Base-by-base conservation (phyloP, 2,113 vertebrate species). In the Silurus meridionalis region DNA sequence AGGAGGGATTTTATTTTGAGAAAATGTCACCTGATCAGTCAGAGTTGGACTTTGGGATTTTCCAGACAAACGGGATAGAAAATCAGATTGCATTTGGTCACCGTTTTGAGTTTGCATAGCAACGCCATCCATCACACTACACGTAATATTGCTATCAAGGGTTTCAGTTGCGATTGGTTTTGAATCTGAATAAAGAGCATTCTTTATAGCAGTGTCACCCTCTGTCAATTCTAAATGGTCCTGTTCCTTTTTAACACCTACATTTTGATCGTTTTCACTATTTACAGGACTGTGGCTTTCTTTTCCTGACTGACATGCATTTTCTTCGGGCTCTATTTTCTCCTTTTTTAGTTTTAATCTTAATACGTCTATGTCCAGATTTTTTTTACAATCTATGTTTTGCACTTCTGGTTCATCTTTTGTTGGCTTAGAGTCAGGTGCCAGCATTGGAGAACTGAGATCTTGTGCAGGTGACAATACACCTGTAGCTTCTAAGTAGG, bases 401-500 rank as follows among this genome's bases (percentile, higher is more conserved):
- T 88, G 87, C 15, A 69, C 46, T 46, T 90, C 82, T 13, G 58
- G 57, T n/a, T 91, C 91, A 81, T 72, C 58, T 92, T 92, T 90
- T 66, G 85, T 21, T 50, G 82, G 6, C 11, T 85, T 69, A 25
- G 64, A 53, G 14, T 92, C 83, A 25, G 89, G 50, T 0, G 61
- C 85, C 48, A 60, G 84, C 14, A 48, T 7, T 0, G 72, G 46
- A 85, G 46, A 90, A 53, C 58, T 83, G 82, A 83, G 86, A 11
- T 80, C 58, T 80, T 82, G 86, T 37, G 23, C 83, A 46, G 87
- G 46, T 72, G 85, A 83, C 53, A 92, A 74, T 72, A 90, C 74
- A 63, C 89, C 89, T 17, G 92, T 86, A 4, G 85, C 90, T 82
- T 96, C 94, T 69, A 97, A 88, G 89, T 95, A 96, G 4, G 93